Evolutionary conservation across 1,140 invertebrate genomes (phyloP).

Genomic region (Panagrolaimus sp.): DNA sequence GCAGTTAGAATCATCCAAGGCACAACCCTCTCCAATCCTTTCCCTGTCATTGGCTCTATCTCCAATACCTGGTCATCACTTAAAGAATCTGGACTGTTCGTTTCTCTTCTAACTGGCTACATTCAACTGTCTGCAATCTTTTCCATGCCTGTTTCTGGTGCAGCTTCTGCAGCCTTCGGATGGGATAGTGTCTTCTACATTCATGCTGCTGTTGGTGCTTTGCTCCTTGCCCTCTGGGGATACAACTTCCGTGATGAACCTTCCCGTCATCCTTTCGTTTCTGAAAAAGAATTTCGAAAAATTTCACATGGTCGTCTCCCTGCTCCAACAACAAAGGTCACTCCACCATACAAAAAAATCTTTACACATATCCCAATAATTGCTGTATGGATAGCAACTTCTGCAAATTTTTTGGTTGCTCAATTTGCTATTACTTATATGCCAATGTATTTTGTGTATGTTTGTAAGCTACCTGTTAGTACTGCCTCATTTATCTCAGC

Average conservation of each 20-base stretch:
- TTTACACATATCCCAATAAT: conserved; percentile 24
- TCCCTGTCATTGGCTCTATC: conserved; percentile 24
- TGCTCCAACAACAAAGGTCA: neutral
- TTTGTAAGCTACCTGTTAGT: neutral
- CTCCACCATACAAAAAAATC: conserved; percentile 28
- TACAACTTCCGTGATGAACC: conserved; percentile 30
- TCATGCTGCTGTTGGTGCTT: conserved; percentile 19
- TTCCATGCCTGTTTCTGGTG: neutral
- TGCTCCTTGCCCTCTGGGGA: conserved; percentile 22
- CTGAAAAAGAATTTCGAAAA: conserved; percentile 14
- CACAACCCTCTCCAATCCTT: conserved; percentile 22
- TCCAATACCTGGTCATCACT: conserved; percentile 13
- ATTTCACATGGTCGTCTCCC: conserved; percentile 8
- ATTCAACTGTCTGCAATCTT: conserved; percentile 26
- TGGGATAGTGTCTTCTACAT: conserved; percentile 32
- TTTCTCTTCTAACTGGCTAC: conserved; percentile 27
- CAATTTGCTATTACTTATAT: conserved; percentile 36
- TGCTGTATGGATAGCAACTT: conserved; percentile 35
- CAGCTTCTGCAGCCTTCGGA: conserved; percentile 1
- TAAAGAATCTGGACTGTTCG: conserved; percentile 19
- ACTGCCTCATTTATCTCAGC: conserved; percentile 21
- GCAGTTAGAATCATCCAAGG: conserved; percentile 19
- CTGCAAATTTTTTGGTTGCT: conserved; percentile 23
- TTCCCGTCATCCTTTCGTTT: conserved; percentile 13
- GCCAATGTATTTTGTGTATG: conserved; percentile 24